phyloP scores from a whole-genome alignment of 1,140 invertebrate species.

The Ceratina calcarata region DNA sequence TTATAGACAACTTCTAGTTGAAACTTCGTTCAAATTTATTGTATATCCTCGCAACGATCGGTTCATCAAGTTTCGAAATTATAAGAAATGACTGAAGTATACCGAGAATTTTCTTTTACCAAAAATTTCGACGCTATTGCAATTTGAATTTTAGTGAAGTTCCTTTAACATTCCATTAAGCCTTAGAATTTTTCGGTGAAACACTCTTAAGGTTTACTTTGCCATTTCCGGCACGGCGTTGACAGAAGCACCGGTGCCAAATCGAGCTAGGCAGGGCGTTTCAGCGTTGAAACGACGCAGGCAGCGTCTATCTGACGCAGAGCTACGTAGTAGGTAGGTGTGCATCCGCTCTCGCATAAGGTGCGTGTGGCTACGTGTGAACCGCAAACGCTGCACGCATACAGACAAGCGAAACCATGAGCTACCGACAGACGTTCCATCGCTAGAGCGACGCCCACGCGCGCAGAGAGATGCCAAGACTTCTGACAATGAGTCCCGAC shows the following conservation, averaged over 20 bases:
- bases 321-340: constrained; percentile 38
- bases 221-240: background rate
- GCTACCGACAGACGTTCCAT: constrained; percentile 50
- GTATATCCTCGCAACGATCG: too few relatives aligned
- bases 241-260: background rate
- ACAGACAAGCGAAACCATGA: constrained; percentile 39
- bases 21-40: too few relatives aligned
- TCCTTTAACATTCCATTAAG: too few relatives aligned
- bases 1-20: background rate
- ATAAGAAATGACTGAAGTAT: too few relatives aligned
- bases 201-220: too few relatives aligned
- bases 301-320: background rate
- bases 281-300: constrained; percentile 11
- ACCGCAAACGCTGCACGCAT: background rate
- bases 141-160: too few relatives aligned
- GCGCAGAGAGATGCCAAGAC: constrained; percentile 60
- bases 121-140: too few relatives aligned
- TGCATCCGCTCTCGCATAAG: constrained; percentile 23
- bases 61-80: too few relatives aligned
- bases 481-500: constrained; percentile 62
- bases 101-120: too few relatives aligned
- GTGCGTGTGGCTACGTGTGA: constrained; percentile 1
- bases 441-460: constrained; percentile 54
- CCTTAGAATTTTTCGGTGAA: too few relatives aligned
- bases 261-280: background rate